Evolutionary conservation across 2,113 vertebrate species (phyloP), one percentile per base, ranked within the genome.

Genomic region (Cyprinodon variegatus): DNA sequence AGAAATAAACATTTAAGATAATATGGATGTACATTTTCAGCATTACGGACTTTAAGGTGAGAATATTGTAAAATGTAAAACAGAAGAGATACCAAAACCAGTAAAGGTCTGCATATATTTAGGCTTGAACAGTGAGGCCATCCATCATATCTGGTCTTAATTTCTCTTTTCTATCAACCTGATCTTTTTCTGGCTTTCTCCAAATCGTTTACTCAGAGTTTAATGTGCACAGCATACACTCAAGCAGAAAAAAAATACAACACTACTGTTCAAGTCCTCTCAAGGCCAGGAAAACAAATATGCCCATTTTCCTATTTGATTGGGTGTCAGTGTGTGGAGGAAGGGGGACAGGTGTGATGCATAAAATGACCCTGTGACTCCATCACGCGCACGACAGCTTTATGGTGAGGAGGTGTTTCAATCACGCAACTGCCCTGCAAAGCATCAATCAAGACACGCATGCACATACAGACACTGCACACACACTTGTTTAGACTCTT

Each of bases 261-360:
- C 80, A 66, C 72, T 9, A 67, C 61, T 13, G 9, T 76, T 82
- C 77, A 83, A 50, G 67, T 82, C 76, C 81, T 93, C 83, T 93
- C 93, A 94, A 94, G 92, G 93, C 92, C 92, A 88, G 83, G 77
- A 93, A 93, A 93, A 93, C 92, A 94, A 93, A 94, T 93, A 88
- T 91, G 90, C 74, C 86, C 81, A 86, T 93, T 94, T 94, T 93
- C 84, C 89, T 91, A 88, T 93, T 93, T 93, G 89, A 92, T 90
- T 90, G 90, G 64, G 74, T 89, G 90, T 91, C 89, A 91, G 86
- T 40, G 63, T 80, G 70, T 78, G 88, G 83, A 90, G 85, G 87
- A 81, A 83, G 89, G 87, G 88, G 83, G 92, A 93, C 88, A 92
- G 89, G 92, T 91, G 90, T 92, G 87, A 93, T 92, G 90, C 88